phyloP scores from a whole-genome alignment of 2,113 vertebrate genomes.

The Pterocles gutturalis region DNA sequence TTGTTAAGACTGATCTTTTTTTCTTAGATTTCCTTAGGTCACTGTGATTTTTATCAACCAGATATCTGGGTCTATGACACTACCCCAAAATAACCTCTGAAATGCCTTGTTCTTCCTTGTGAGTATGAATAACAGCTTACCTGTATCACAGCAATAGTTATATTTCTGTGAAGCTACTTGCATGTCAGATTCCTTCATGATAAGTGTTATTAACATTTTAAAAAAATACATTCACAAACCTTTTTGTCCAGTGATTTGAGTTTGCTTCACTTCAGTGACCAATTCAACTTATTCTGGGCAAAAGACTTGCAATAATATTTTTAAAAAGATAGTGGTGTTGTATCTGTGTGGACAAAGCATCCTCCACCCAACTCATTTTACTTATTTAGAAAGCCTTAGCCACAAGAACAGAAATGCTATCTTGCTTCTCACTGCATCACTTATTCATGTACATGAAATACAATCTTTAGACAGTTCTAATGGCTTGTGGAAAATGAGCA shows the following conservation, averaged over 20 bases:
- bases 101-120: background rate
- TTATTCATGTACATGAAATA: constrained; percentile 60
- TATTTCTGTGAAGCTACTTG: background rate
- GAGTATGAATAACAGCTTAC: background rate
- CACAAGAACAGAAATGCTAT: background rate
- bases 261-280: background rate
- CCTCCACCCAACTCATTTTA: background rate
- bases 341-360: background rate
- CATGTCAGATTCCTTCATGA: background rate
- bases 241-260: background rate
- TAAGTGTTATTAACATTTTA: background rate
- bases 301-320: background rate
- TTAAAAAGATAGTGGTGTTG: background rate
- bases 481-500: constrained; percentile 68
- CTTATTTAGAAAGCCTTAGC: background rate
- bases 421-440: constrained; percentile 21
- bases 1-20: background rate
- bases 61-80: background rate
- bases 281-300: background rate
- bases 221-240: background rate
- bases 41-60: background rate
- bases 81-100: background rate
- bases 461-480: constrained; percentile 55
- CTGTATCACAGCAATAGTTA: background rate
- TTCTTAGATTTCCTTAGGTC: background rate